phyloP scores from a whole-genome alignment of 2,888 invertebrate genomes.

The Machimus atricapillus region DNA sequence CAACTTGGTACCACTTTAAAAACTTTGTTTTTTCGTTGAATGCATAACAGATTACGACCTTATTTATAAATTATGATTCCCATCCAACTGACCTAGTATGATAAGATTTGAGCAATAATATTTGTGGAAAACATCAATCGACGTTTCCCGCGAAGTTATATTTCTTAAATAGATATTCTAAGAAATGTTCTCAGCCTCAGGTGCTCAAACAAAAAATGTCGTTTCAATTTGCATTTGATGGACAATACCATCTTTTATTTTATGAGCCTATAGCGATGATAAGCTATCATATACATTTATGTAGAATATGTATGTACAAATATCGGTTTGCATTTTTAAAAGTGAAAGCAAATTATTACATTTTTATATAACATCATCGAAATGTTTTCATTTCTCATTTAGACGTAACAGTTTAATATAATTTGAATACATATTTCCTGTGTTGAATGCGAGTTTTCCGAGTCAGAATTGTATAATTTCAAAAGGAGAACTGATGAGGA shows the following conservation, averaged over 20 bases:
- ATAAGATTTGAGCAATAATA: neutral
- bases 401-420: neutral
- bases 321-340: neutral
- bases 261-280: neutral
- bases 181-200: neutral
- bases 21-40: neutral
- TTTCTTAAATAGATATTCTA: neutral
- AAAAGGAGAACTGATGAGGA: neutral
- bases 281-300: neutral
- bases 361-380: neutral
- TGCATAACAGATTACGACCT: neutral
- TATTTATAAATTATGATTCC: neutral
- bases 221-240: neutral
- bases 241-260: neutral
- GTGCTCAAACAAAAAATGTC: neutral
- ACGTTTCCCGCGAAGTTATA: neutral
- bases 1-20: neutral
- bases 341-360: neutral
- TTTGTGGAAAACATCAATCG: neutral
- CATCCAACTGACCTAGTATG: neutral
- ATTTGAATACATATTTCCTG: neutral
- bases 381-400: neutral
- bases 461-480: neutral
- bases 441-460: neutral
- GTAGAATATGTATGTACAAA: too few relatives aligned